These are phyloP conservation scores for Euglossa dilemma DNA, from an alignment of 1,140 invertebrate species.

Conservation along the genomic window DNA sequence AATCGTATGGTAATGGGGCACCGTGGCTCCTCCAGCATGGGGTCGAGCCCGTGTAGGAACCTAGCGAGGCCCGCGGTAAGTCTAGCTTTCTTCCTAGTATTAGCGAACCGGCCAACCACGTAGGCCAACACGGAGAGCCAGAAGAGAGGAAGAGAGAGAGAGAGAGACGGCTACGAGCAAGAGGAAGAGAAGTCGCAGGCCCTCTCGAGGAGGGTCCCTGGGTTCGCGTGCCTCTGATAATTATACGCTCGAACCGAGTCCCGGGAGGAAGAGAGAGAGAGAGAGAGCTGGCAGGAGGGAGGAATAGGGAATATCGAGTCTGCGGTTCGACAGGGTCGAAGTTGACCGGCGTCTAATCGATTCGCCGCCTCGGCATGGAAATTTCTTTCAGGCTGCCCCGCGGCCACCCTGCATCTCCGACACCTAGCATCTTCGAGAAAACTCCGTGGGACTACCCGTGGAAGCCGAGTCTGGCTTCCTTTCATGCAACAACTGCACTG, in stretches of 20 bases:
- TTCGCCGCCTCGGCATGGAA: slow-evolving; percentile 79
- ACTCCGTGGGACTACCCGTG: slow-evolving; percentile 21
- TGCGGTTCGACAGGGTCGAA: slow-evolving; percentile 79
- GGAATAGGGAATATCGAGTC: slow-evolving; percentile 69
- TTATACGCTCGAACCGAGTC: slow-evolving; percentile 77
- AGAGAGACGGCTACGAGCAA: slow-evolving; percentile 28
- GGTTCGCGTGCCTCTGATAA: slow-evolving; percentile 80
- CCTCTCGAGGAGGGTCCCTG: slow-evolving; percentile 69
- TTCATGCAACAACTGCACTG: background rate
- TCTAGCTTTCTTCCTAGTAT: slow-evolving; percentile 76
- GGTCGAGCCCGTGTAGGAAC: slow-evolving; percentile 66
- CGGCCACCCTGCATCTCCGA: slow-evolving; percentile 65
- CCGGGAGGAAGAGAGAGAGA: slow-evolving; percentile 39
- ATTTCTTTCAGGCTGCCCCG: slow-evolving; percentile 71
- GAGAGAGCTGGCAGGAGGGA: slow-evolving; percentile 27
- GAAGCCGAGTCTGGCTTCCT: background rate
- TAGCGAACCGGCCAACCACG: slow-evolving; percentile 54
- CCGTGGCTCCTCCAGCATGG: slow-evolving; percentile 66
- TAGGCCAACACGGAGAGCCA: background rate
- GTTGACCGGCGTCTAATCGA: slow-evolving; percentile 81
- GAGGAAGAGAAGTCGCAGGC: slow-evolving; percentile 54
- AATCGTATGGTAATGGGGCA: slow-evolving; percentile 79
- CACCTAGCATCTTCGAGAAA: slow-evolving; percentile 58
- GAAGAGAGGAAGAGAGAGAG: background rate
- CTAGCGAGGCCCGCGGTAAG: slow-evolving; percentile 63